Evolutionary conservation across 92 coral and sea anemone genomes (phyloP), one percentile per base, ranked within the genome.

Genomic region (Palythoa grandis): DNA sequence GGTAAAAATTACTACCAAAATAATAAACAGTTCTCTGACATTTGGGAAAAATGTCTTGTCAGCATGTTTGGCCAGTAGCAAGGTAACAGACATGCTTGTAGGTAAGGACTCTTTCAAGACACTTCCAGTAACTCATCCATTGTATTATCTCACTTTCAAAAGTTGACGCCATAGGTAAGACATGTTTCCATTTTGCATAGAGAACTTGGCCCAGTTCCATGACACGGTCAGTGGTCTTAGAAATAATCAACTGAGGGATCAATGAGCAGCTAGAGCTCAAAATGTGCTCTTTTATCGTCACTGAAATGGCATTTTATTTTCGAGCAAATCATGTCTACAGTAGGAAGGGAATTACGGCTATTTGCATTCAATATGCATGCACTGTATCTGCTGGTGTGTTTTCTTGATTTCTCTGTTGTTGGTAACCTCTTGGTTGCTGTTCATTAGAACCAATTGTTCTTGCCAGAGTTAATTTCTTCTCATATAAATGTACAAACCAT

Each of bases 251-350:
- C 84, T 60, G 2, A 19, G 77, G 87, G 35, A 82, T 70, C 29
- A 82, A 58, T 54, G 86, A 74, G 37, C 90, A 87, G n/a, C n/a
- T n/a, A n/a, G 19, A 87, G 89, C 65, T 86, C 85, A 68, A 39
- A 86, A 52, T 87, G 79, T 52, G 74, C 86, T 76, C 22, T 25
- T 72, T 50, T 78, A 37, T 87, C 86, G 4, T 87, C 38, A 60
- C 86, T 87, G 89, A 86, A 86, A 77, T 61, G 71, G 82, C 83
- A 56, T 85, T 74, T 85, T 57, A 85, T 52, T 25, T 85, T 74
- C 56, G 75, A 85, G 57, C 88, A 85, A 85, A 61, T 54, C 38
- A 78, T 70, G 43, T 73, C 87, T 29, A 29, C 35, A 29, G 35
- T 69, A 71, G 60, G 60, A 61, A 86, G 38, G 76, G 82, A 53